Conservation (phyloP, 1,140 invertebrate genomes). For the Sipha flava region DNA sequence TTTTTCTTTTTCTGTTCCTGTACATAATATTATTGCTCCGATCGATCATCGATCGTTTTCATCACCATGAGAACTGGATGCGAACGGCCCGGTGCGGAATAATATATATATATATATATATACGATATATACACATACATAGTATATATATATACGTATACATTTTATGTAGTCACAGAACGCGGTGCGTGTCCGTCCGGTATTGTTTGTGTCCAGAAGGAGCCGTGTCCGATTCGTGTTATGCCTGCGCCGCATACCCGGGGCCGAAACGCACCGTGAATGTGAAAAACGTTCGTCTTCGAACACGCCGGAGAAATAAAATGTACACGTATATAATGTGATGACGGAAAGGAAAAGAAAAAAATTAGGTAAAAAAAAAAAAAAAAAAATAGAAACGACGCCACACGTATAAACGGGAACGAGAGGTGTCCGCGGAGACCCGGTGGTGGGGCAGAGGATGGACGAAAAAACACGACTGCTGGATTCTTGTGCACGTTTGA, state of each 20-base stretch:
- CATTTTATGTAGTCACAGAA: background rate
- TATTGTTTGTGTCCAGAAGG: constrained; percentile 3
- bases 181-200: background rate
- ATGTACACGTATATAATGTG: background rate
- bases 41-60: background rate
- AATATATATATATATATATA: too few relatives aligned
- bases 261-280: constrained; percentile 18
- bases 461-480: background rate
- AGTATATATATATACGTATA: background rate
- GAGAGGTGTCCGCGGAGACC: too few relatives aligned
- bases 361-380: too few relatives aligned
- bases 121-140: background rate
- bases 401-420: background rate
- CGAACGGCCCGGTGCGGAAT: too few relatives aligned
- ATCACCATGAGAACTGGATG: background rate
- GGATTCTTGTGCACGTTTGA: background rate
- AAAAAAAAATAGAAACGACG: too few relatives aligned
- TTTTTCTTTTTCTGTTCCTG: background rate
- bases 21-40: too few relatives aligned
- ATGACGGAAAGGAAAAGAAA: background rate
- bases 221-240: constrained; percentile 7
- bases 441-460: background rate
- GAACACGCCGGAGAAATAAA: background rate
- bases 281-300: constrained; percentile 4
- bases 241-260: too few relatives aligned